phyloP scores from a whole-genome alignment of 2,888 invertebrate species.

The Dichetophora obliterata region DNA sequence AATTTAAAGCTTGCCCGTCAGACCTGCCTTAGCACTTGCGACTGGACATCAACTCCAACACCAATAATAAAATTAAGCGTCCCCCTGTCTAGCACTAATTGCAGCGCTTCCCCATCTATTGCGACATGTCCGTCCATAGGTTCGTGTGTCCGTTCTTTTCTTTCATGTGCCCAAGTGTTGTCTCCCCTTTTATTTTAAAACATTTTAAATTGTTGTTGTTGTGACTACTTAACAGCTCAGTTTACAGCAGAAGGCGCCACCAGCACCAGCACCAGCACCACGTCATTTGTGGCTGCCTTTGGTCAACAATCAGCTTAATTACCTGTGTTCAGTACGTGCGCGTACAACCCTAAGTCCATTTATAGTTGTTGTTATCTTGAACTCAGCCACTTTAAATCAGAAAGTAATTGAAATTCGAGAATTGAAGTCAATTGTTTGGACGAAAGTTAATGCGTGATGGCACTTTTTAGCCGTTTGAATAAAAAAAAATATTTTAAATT shows the following conservation, averaged over 20 bases:
- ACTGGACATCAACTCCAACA: background rate
- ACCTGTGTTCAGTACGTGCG: background rate
- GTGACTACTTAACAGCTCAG: conserved; percentile 12
- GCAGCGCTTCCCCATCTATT: background rate
- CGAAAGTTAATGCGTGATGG: too few species aligned
- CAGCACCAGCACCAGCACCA: too few species aligned
- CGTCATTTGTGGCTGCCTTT: conserved; percentile 5
- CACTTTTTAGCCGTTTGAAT: too few species aligned
- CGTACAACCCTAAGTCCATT: background rate
- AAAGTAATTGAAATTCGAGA: too few species aligned
- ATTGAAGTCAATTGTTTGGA: too few species aligned
- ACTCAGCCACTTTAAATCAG: too few species aligned
- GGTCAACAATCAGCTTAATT: conserved; percentile 4
- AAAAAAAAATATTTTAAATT: too few species aligned
- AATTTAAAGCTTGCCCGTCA: background rate
- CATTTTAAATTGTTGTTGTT: conserved; percentile 1
- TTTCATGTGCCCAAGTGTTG: conserved; percentile 4
- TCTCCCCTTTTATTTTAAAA: conserved; percentile 17
- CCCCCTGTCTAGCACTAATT: background rate
- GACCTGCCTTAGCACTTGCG: background rate
- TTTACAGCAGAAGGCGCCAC: conserved; percentile 8
- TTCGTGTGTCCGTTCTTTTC: background rate
- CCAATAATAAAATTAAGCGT: background rate
- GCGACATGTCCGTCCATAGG: background rate
- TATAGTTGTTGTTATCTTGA: too few species aligned